phyloP scores from a whole-genome alignment of 2,888 invertebrate genomes.

The Argynnis bischoffii region DNA sequence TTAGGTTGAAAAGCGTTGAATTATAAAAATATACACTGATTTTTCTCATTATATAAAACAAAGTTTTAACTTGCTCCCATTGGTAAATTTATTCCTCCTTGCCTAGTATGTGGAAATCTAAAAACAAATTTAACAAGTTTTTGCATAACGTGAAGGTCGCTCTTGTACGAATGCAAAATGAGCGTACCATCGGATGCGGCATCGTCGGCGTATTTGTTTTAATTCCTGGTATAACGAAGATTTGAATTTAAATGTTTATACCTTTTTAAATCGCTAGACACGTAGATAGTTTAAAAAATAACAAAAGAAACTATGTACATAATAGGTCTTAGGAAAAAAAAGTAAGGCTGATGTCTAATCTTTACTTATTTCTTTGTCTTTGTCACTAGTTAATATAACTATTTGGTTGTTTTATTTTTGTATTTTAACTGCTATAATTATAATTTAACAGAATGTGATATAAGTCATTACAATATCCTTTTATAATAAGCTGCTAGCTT shows the following conservation, averaged over 20 bases:
- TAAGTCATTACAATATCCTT: constrained; percentile 3
- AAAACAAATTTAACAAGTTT: neutral
- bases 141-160: neutral
- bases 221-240: constrained; percentile 43
- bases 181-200: constrained; percentile 41
- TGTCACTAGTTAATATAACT: no score
- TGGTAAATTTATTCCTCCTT: no score
- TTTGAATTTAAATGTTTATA: constrained; percentile 42
- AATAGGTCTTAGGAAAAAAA: neutral
- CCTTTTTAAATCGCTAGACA: constrained; percentile 39
- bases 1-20: no score
- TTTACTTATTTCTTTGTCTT: no score
- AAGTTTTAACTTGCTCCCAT: no score
- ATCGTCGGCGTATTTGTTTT: constrained; percentile 41
- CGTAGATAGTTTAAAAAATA: constrained; percentile 40
- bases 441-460: neutral
- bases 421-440: neutral
- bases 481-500: constrained; percentile 11
- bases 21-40: no score
- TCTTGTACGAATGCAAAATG: constrained; percentile 39
- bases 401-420: neutral
- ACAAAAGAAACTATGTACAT: constrained; percentile 35
- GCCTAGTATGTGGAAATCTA: neutral
- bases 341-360: no score
- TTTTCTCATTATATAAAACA: no score